phyloP scores from a whole-genome alignment of 2,888 invertebrate species.

The Cheilosia variabilis region DNA sequence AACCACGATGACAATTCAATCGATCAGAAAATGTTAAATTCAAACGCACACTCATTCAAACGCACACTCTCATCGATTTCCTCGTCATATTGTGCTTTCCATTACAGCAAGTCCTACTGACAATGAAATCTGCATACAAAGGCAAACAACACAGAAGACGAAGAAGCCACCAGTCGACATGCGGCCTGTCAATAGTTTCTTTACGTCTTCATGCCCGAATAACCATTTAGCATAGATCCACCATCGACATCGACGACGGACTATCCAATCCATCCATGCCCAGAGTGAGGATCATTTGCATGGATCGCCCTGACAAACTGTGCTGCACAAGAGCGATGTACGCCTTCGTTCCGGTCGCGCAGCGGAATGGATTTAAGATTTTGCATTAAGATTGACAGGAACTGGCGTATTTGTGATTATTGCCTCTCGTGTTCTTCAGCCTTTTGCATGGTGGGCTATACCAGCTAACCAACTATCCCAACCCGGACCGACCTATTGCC shows the following conservation, averaged over 20 bases:
- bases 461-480: neutral
- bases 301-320: slow-evolving; percentile 31
- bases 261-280: neutral
- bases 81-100: neutral
- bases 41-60: slow-evolving; percentile 9
- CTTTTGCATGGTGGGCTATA: neutral
- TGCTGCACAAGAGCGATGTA: neutral
- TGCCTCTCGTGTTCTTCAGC: slow-evolving; percentile 29
- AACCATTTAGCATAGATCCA: slow-evolving; percentile 48
- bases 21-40: slow-evolving; percentile 32
- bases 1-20: slow-evolving; percentile 56
- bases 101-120: neutral
- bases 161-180: slow-evolving; percentile 34
- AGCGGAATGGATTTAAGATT: slow-evolving; percentile 49
- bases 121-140: slow-evolving; percentile 69
- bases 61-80: neutral
- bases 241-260: neutral
- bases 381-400: slow-evolving; percentile 56
- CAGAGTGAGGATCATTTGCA: slow-evolving; percentile 33
- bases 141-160: slow-evolving; percentile 10
- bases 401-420: slow-evolving; percentile 53
- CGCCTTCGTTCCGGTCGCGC: slow-evolving; percentile 18
- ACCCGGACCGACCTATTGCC: slow-evolving; percentile 26
- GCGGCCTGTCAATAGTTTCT: slow-evolving; percentile 59
- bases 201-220: slow-evolving; percentile 67